phyloP scores from a whole-genome alignment of 2,113 vertebrate species.

The Dromas ardeola region DNA sequence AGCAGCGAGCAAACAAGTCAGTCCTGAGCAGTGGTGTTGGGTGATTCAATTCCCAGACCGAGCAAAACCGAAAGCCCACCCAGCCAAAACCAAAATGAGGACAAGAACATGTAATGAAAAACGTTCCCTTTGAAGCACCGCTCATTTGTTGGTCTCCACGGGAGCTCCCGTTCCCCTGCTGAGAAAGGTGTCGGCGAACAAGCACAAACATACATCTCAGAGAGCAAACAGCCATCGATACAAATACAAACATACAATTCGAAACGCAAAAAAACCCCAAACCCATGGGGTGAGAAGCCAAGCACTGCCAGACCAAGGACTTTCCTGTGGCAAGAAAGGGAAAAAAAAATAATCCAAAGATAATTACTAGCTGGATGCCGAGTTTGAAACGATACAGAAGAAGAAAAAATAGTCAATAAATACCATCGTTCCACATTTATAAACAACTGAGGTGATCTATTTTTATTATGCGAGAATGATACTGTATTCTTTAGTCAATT shows the following conservation, averaged over 20 bases:
- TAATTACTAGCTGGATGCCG: background rate
- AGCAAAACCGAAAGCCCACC: background rate
- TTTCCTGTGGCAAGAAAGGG: background rate
- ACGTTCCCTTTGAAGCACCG: background rate
- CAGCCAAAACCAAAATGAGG: background rate
- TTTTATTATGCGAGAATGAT: background rate
- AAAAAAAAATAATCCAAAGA: background rate
- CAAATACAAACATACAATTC: background rate
- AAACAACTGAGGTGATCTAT: background rate
- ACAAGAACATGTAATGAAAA: background rate
- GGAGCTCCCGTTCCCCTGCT: background rate
- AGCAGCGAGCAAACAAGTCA: background rate
- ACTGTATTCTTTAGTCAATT: background rate
- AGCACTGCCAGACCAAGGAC: background rate
- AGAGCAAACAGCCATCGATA: background rate
- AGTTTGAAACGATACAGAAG: background rate
- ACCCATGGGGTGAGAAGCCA: background rate
- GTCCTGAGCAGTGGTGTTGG: fast-evolving
- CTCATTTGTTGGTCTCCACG: background rate
- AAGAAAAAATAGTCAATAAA: background rate
- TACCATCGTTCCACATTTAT: background rate
- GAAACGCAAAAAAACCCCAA: background rate
- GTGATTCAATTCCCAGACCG: background rate
- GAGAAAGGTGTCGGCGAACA: background rate
- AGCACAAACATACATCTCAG: background rate